phyloP scores from a whole-genome alignment of 30 jellyfish, hydroid and myxozoan genomes.

The Pseudorhiza aurosa region DNA sequence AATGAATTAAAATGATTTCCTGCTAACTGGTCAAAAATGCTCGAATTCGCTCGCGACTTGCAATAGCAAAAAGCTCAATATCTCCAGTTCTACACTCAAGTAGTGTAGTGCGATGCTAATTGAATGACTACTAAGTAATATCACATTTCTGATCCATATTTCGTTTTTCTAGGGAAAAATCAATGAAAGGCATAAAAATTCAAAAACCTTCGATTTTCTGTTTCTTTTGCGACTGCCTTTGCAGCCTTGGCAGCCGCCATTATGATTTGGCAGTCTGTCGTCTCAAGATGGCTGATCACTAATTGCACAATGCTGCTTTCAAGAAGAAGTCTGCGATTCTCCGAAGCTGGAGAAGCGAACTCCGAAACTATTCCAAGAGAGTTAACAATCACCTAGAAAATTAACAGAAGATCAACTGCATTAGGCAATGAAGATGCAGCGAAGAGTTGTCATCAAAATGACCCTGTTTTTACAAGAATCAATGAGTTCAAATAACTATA shows the following conservation, averaged over 20 bases:
- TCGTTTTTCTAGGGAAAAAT: no score
- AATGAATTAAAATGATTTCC: no score
- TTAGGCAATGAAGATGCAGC: neutral
- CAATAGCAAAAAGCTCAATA: no score
- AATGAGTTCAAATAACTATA: no score
- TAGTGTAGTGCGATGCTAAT: no score
- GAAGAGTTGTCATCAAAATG: neutral
- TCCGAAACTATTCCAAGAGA: conserved; percentile 72
- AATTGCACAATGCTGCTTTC: conserved; percentile 40
- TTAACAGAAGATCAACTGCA: neutral
- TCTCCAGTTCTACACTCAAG: no score
- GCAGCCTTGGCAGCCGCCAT: conserved; percentile 76
- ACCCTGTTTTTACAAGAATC: no score
- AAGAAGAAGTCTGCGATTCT: conserved; percentile 49
- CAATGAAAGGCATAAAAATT: no score
- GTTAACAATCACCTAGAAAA: conserved; percentile 50
- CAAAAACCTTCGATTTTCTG: conserved; percentile 65
- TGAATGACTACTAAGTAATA: no score
- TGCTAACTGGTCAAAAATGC: no score
- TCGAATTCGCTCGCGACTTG: no score
- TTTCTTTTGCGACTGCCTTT: conserved; percentile 49
- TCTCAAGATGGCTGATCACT: conserved; percentile 63
- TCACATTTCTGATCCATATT: no score
- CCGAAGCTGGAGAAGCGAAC: conserved; percentile 43
- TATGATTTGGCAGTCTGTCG: conserved; percentile 63